Evolutionary conservation across 2,113 vertebrate species (phyloP).

Genomic region (Alethe castanea): DNA sequence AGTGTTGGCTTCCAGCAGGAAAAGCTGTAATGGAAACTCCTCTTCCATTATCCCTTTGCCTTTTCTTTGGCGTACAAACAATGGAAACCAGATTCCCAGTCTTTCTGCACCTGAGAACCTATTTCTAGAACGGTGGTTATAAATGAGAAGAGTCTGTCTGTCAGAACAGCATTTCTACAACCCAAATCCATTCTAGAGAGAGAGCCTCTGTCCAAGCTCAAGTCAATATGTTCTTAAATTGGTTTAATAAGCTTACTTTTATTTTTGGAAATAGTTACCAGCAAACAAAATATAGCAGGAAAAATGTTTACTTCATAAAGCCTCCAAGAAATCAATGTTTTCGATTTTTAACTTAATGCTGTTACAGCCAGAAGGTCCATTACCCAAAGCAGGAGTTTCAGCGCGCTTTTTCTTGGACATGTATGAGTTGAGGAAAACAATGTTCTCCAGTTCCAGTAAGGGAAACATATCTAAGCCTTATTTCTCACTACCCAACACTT

Average conservation of each 20-base stretch:
- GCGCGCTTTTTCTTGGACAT: neutral
- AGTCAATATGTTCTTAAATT: neutral
- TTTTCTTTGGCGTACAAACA: neutral
- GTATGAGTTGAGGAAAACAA: neutral
- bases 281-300: constrained; percentile 15
- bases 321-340: constrained; percentile 33
- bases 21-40: neutral
- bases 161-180: neutral
- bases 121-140: neutral
- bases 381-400: neutral
- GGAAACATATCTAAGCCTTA: neutral
- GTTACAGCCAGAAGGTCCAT: constrained; percentile 1
- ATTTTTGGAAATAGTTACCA: constrained; percentile 1
- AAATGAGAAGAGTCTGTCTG: neutral
- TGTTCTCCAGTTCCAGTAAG: neutral
- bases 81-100: neutral
- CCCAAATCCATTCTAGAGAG: neutral
- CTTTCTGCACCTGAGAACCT: neutral
- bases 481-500: neutral
- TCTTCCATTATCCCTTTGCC: neutral
- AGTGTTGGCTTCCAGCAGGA: neutral
- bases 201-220: neutral
- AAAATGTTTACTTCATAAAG: constrained; percentile 41
- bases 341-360: neutral
- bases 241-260: constrained; percentile 24